Conservation (phyloP, 2,888 invertebrate genomes). For the Masnerella sp. region DNA sequence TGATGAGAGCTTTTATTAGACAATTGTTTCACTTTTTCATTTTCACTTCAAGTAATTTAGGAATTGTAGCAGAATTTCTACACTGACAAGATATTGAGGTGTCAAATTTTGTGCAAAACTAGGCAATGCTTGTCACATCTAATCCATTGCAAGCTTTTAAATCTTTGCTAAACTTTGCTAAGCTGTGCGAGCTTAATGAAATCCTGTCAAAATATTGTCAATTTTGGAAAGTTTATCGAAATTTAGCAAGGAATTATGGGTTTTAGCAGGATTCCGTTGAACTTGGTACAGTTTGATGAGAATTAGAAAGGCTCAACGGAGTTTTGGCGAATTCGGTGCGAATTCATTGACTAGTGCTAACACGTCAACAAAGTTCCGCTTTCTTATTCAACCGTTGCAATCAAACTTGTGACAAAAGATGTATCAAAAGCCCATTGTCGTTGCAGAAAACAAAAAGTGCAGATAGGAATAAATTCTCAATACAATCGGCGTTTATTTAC, state of each 20-base stretch:
- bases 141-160: slow-evolving; percentile 19
- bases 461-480: neutral
- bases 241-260: slow-evolving; percentile 36
- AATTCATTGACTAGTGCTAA: slow-evolving; percentile 13
- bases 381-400: too few relatives aligned
- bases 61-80: too few relatives aligned
- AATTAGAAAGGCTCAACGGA: slow-evolving; percentile 18
- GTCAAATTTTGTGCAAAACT: slow-evolving; percentile 13
- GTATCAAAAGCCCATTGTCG: too few relatives aligned
- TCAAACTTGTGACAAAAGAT: too few relatives aligned
- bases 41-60: too few relatives aligned
- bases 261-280: slow-evolving; percentile 26
- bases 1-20: too few relatives aligned
- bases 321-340: neutral
- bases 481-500: slow-evolving; percentile 33
- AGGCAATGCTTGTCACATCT: neutral
- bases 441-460: neutral
- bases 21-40: too few relatives aligned
- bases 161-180: slow-evolving; percentile 26
- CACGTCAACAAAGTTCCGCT: neutral
- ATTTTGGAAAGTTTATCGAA: slow-evolving; percentile 29
- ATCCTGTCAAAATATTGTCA: slow-evolving; percentile 53
- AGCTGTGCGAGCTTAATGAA: slow-evolving; percentile 35
- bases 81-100: neutral
- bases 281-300: slow-evolving; percentile 41